Percentiles rank a stretch among this genome's conserved stretches.
phyloP scores from a whole-genome alignment of 2,888 invertebrate genomes.

The Drosophila setosimentum region DNA sequence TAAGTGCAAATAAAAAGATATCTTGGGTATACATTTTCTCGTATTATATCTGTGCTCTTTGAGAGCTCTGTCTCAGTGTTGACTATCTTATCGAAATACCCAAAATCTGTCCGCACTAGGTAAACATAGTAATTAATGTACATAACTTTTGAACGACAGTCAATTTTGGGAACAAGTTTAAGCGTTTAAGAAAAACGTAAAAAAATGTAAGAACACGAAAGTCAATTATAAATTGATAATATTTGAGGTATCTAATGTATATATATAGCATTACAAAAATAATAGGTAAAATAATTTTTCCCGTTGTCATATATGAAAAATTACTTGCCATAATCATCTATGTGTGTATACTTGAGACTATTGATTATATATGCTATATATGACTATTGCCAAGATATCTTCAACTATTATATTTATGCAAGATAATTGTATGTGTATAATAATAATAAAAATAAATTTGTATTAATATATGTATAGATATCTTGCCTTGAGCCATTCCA shows the following conservation, averaged over 20 bases:
- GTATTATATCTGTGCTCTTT: not conserved
- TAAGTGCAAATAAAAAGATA: constrained; percentile 2
- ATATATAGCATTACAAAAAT: not conserved
- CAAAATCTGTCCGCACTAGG: not conserved
- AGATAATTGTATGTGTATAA: not conserved
- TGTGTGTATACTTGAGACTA: not conserved
- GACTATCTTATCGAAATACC: constrained; percentile 29
- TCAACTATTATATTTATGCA: not conserved
- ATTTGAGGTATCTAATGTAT: not conserved
- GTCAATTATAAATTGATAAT: not conserved
- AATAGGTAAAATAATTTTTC: not conserved
- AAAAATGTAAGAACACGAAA: not conserved
- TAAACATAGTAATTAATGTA: constrained; percentile 1
- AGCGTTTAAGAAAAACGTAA: not conserved
- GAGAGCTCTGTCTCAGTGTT: not conserved
- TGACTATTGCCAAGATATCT: not conserved
- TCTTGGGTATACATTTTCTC: not conserved
- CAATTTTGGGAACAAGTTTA: not conserved
- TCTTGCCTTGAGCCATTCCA: not conserved
- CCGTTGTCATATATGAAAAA: not conserved
- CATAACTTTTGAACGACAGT: constrained; percentile 14
- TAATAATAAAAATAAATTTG: not conserved
- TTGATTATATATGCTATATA: not conserved
- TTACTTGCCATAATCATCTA: not conserved
- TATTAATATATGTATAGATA: not conserved